Percentiles rank a stretch among this genome's conserved stretches.
phyloP scores from a whole-genome alignment of 1,140 invertebrate genomes.

The Cyclargus thomasi region DNA sequence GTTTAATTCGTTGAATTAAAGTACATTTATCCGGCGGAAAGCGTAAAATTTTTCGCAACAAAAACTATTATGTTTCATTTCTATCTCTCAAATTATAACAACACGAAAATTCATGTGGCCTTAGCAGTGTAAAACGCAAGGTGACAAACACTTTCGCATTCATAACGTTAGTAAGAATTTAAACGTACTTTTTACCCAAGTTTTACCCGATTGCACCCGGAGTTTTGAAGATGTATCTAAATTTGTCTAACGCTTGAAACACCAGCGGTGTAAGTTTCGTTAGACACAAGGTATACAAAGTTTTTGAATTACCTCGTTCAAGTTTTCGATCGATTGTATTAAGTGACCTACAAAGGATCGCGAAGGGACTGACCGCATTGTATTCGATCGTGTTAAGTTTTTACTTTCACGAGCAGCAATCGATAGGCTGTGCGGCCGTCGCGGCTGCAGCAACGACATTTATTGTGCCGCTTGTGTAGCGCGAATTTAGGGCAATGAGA shows the following conservation, averaged over 20 bases:
- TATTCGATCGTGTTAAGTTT: conserved; percentile 69
- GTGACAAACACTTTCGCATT: neutral
- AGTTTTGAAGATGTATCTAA: too few relatives aligned
- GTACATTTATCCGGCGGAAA: too few relatives aligned
- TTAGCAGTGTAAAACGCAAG: neutral
- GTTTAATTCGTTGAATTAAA: too few relatives aligned
- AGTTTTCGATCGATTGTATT: conserved; percentile 46
- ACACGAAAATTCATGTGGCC: too few relatives aligned
- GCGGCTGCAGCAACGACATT: conserved; percentile 66
- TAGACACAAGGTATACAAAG: too few relatives aligned
- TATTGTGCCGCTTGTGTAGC: conserved; percentile 65
- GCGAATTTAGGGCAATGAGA: conserved; percentile 70
- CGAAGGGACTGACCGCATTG: conserved; percentile 53
- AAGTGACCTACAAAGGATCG: conserved; percentile 63
- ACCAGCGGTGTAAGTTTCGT: too few relatives aligned
- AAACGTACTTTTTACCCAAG: too few relatives aligned
- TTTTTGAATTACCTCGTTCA: too few relatives aligned
- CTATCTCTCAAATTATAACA: too few relatives aligned
- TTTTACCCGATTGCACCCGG: conserved; percentile 6
- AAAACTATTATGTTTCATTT: too few relatives aligned
- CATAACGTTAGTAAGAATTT: neutral
- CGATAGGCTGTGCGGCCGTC: conserved; percentile 61
- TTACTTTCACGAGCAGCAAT: conserved; percentile 69
- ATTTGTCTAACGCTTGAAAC: too few relatives aligned
- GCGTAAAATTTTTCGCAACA: too few relatives aligned